A percentile compares a stretch with the other conserved stretches of the same genome.
Evolutionary conservation across 2,888 invertebrate species (phyloP).

Genomic region (Boloria euphrosyne): DNA sequence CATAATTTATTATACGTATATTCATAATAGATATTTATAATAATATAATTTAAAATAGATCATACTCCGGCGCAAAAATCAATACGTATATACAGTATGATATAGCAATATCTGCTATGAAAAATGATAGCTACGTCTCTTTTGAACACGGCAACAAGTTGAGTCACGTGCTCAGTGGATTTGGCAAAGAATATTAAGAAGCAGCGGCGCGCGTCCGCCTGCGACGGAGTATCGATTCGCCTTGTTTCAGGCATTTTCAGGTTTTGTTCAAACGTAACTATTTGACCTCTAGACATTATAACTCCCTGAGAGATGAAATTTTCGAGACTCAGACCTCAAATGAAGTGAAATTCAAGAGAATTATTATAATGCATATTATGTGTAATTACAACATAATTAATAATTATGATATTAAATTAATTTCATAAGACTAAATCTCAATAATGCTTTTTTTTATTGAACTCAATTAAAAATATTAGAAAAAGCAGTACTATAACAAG

Average conservation of each 20-base stretch:
- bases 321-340: background rate
- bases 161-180: slow-evolving; percentile 76
- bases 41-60: background rate
- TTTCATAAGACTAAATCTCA: background rate
- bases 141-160: slow-evolving; percentile 74
- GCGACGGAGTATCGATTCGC: slow-evolving; percentile 74
- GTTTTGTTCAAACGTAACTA: slow-evolving; percentile 60
- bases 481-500: too few relatives aligned
- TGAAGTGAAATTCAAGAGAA: background rate
- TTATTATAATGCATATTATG: background rate
- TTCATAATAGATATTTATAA: background rate
- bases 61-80: slow-evolving; percentile 18
- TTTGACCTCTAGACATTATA: slow-evolving; percentile 47
- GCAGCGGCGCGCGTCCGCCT: slow-evolving; percentile 72
- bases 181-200: slow-evolving; percentile 70
- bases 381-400: background rate
- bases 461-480: too few relatives aligned
- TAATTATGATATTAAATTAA: background rate
- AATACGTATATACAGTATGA: background rate
- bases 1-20: background rate
- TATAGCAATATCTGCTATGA: slow-evolving; percentile 16
- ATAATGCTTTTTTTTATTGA: background rate
- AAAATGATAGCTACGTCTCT: slow-evolving; percentile 21
- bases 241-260: slow-evolving; percentile 56
- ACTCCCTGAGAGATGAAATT: slow-evolving; percentile 1